A percentile compares a stretch with the other conserved stretches of the same genome.
phyloP scores from a whole-genome alignment of 2,113 vertebrate species.

The Sinocyclocheilus rhinocerous region DNA sequence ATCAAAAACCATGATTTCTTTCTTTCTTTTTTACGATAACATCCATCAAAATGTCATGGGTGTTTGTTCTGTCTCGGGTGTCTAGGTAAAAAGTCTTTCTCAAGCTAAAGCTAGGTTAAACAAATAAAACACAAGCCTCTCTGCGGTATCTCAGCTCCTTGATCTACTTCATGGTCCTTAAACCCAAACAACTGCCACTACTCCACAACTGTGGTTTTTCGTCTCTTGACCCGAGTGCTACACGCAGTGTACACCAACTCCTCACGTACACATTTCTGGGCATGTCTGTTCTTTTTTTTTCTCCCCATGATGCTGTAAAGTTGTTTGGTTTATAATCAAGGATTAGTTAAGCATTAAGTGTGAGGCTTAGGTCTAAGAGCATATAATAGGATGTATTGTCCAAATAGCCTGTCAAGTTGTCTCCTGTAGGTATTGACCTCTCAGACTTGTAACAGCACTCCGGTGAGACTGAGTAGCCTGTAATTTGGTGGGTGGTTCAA shows the following conservation, averaged over 20 bases:
- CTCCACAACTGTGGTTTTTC: neutral
- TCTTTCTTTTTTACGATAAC: neutral
- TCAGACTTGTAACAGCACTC: neutral
- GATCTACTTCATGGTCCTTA: neutral
- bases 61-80: neutral
- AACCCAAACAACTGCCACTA: constrained; percentile 3
- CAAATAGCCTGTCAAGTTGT: neutral
- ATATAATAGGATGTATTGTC: constrained; percentile 3
- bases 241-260: neutral
- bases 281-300: neutral
- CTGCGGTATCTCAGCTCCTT: neutral
- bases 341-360: neutral
- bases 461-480: neutral
- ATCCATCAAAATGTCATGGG: neutral
- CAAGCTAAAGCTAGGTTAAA: neutral
- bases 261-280: neutral
- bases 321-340: neutral
- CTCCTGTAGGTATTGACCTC: neutral
- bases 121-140: neutral
- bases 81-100: constrained; percentile 1
- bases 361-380: neutral
- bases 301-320: neutral
- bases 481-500: constrained; percentile 17
- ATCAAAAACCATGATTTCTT: neutral
- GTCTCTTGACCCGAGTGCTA: neutral